Evolutionary conservation across 2,797 vertebrate genomes (phyloP).

Genomic region (Pelodytes ibericus): DNA sequence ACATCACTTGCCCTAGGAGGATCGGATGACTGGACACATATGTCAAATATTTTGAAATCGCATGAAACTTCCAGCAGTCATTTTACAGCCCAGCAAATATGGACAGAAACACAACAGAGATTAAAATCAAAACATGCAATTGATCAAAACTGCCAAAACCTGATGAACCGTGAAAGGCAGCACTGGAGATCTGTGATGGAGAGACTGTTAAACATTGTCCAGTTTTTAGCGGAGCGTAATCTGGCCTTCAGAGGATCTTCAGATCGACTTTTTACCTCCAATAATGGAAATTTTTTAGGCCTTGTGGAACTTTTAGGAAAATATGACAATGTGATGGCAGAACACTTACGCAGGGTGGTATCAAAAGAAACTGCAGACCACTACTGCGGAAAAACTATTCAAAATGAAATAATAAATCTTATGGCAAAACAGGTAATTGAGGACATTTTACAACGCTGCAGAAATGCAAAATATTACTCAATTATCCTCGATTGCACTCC

Average conservation of each 20-base stretch:
- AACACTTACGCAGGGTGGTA: not conserved
- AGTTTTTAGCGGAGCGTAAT: not conserved
- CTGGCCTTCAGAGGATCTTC: slow-evolving; percentile 8
- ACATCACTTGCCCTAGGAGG: too few relatives aligned
- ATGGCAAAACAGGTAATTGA: slow-evolving; percentile 9
- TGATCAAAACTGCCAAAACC: too few relatives aligned
- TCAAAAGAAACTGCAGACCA: slow-evolving; percentile 7
- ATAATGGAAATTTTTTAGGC: slow-evolving; percentile 4
- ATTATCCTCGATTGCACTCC: not conserved
- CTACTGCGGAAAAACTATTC: slow-evolving; percentile 10
- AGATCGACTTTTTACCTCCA: not conserved
- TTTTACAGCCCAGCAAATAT: too few relatives aligned
- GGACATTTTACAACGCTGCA: not conserved
- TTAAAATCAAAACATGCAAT: too few relatives aligned
- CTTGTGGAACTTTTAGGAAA: not conserved
- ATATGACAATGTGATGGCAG: not conserved
- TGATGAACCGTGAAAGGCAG: not conserved
- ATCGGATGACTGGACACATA: too few relatives aligned
- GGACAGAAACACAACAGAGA: too few relatives aligned
- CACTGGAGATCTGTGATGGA: too few relatives aligned
- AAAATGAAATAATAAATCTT: slow-evolving; percentile 2
- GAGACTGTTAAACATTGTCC: not conserved
- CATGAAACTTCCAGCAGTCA: too few relatives aligned
- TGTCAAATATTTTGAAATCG: too few relatives aligned
- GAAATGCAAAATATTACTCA: slow-evolving; percentile 9